Conservation (phyloP, 2,113 vertebrate genomes). For the Chamaetylas fuelleborni region DNA sequence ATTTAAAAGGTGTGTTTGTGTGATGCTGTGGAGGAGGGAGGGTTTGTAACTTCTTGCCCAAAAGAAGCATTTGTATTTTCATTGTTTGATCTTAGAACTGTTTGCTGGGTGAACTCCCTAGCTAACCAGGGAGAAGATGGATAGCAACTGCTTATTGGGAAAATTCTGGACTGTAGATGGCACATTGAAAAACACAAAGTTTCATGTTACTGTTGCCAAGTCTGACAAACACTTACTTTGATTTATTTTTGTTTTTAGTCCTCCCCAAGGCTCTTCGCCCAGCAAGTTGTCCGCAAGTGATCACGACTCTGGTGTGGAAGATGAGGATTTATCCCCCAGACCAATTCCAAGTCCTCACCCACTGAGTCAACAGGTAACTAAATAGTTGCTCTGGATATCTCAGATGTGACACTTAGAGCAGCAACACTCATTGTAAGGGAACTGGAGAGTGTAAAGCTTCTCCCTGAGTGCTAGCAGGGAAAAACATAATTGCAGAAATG, state of each 20-base stretch:
- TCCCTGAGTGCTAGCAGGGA: neutral
- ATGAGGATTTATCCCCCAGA: conserved; percentile 92
- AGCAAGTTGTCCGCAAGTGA: conserved; percentile 79
- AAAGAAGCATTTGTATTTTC: neutral
- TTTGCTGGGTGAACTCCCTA: neutral
- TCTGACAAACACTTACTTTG: neutral
- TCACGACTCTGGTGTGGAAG: conserved; percentile 93
- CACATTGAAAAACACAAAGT: neutral
- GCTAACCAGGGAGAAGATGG: neutral
- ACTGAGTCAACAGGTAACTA: conserved; percentile 83
- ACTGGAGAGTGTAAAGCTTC: neutral
- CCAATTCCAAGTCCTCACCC: conserved; percentile 93
- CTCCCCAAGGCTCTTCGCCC: conserved; percentile 30
- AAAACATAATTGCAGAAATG: neutral
- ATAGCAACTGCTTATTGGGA: neutral
- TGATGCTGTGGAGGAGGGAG: neutral
- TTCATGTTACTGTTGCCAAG: neutral
- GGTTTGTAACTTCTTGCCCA: neutral
- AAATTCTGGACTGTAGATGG: neutral
- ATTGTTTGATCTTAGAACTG: neutral
- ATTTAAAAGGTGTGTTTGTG: neutral
- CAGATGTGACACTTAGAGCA: neutral
- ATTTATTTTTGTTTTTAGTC: conserved; percentile 13
- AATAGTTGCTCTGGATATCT: neutral
- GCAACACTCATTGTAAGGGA: neutral